Conservation (phyloP, 2,113 vertebrate species). For the Propithecus coquereli region DNA sequence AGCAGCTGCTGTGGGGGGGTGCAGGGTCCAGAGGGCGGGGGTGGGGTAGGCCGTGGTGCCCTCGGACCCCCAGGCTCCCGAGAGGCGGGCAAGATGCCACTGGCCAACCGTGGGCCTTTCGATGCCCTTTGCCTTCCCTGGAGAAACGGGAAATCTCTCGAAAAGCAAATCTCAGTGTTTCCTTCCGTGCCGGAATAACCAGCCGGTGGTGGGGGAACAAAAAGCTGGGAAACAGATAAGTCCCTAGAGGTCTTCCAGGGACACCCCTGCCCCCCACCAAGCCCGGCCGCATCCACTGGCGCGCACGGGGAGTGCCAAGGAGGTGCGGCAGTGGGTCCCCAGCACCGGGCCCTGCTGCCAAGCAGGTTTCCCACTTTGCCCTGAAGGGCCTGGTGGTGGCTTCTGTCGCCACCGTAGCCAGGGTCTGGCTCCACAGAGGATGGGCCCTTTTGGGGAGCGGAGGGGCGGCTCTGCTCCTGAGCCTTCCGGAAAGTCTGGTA, state of each 20-base stretch:
- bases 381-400: neutral
- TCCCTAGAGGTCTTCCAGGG: neutral
- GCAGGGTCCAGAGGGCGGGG: fast-evolving
- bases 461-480: neutral
- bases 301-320: neutral
- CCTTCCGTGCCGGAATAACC: fast-evolving
- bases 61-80: fast-evolving
- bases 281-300: neutral
- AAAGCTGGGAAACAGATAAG: neutral
- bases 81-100: neutral
- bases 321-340: fast-evolving
- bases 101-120: neutral
- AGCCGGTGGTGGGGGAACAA: neutral
- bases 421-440: neutral
- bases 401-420: fast-evolving
- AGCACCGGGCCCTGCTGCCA: neutral
- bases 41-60: neutral
- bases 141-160: neutral
- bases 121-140: neutral
- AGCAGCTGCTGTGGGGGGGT: neutral
- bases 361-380: fast-evolving
- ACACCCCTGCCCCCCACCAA: fast-evolving
- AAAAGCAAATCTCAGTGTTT: neutral
- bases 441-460: neutral
- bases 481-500: neutral